These are phyloP conservation scores for Eulithis testata DNA, from an alignment of 2,888 invertebrate species.

Conservation along the genomic window DNA sequence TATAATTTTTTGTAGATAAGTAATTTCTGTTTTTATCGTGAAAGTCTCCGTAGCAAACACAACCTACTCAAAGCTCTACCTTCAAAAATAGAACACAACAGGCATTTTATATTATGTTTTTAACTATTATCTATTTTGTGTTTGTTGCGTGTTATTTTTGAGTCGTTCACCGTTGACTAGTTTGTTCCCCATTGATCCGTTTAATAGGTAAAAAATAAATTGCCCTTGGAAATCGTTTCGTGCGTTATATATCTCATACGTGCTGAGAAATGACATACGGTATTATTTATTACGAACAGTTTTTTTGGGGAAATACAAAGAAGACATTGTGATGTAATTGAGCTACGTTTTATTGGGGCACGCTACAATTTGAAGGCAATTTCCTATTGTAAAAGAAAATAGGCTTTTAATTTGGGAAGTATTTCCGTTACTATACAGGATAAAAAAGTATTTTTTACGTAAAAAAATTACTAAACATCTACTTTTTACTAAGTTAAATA, in stretches of 20 bases:
- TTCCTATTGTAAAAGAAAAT: constrained; percentile 52
- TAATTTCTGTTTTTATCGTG: no score
- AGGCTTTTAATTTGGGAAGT: constrained; percentile 35
- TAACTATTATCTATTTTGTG: no score
- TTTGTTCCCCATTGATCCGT: constrained; percentile 61
- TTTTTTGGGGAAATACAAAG: constrained; percentile 77
- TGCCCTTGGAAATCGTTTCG: constrained; percentile 78
- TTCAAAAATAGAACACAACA: no score
- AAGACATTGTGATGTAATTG: constrained; percentile 83
- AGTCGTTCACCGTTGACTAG: no score
- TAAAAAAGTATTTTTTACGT: background rate
- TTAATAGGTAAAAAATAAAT: constrained; percentile 81
- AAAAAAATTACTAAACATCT: no score
- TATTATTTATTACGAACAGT: constrained; percentile 79
- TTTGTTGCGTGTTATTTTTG: no score
- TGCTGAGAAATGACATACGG: constrained; percentile 85
- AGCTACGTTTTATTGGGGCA: constrained; percentile 72
- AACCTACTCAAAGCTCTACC: no score
- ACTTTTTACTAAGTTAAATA: no score
- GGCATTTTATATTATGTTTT: no score
- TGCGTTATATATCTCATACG: constrained; percentile 84
- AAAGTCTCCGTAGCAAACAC: no score
- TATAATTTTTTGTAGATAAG: no score
- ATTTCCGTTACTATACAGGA: constrained; percentile 17
- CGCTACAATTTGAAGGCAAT: constrained; percentile 62